These are phyloP conservation scores for Halichondria panicea DNA, from an alignment of 37 sponge, comb jelly and placozoan species.

Conservation along the genomic window DNA sequence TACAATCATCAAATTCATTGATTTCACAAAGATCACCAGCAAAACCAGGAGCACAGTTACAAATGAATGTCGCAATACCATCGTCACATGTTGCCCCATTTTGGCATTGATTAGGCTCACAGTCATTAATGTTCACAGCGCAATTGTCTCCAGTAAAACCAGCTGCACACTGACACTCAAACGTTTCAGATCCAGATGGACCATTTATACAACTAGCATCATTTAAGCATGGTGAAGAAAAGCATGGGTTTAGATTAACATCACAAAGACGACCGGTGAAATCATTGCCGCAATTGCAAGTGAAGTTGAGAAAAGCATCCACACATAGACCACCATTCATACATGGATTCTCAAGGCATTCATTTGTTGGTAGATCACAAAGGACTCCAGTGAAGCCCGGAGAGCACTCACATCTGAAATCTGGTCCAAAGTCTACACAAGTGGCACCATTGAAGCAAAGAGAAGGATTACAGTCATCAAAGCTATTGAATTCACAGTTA, in stretches of 20 bases:
- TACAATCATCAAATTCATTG: constrained; percentile 44
- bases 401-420: constrained; percentile 55
- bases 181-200: constrained; percentile 9
- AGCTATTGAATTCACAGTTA: constrained; percentile 35
- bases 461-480: constrained; percentile 56
- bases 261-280: constrained; percentile 54
- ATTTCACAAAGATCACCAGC: constrained; percentile 13
- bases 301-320: constrained; percentile 12
- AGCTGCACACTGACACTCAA: constrained; percentile 25
- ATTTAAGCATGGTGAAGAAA: constrained; percentile 48
- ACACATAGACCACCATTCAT: constrained; percentile 46
- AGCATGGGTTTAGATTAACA: constrained; percentile 39
- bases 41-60: constrained; percentile 38
- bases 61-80: constrained; percentile 34
- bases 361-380: constrained; percentile 29
- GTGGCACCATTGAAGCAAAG: constrained; percentile 32
- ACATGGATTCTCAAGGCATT: constrained; percentile 51
- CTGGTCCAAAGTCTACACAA: constrained; percentile 30
- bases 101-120: constrained; percentile 35
- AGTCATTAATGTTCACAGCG: constrained; percentile 58
- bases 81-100: constrained; percentile 68
- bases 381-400: constrained; percentile 55
- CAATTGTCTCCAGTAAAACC: constrained; percentile 69
- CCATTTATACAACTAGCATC: constrained; percentile 53
- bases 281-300: constrained; percentile 34